Evolutionary conservation across 2,888 invertebrate genomes (phyloP), one percentile per base, ranked within the genome.

Genomic region (Tryphoninae sp.): DNA sequence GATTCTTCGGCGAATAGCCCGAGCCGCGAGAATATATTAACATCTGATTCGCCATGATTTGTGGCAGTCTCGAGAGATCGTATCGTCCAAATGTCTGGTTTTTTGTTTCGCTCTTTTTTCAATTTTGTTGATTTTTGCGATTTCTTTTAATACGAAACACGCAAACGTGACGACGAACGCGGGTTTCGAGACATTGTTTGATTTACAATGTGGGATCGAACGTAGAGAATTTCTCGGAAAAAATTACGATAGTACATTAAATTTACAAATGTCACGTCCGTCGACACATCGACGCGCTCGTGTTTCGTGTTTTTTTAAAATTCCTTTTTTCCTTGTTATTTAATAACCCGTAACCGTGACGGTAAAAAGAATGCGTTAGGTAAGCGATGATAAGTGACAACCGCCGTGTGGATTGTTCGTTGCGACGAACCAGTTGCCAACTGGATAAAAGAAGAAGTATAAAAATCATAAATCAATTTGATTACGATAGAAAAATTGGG

Each of bases 21-120:
- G 74, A 81, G 71, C 51, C 53, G 42, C 61, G 23, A 23, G 77
- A 82, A 82, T 81, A 76, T 49, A 82, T 82, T 82, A 77, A 78
- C 80, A 79, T 76, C 78, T 76, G 77, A 81, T 81, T 84, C 80
- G 64, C 76, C 71, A 74, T 83, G 81, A 84, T 84, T 81, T 83
- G 80, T 80, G 51, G 76, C 40, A 69, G 16, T 53, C 69, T 22
- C 74, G 22, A 45, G 65, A 19, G 64, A 83, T 68, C 77, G 77
- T 67, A 68, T 33, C 67, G 68, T 51, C 51, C 33, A 62, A 80
- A 71, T 65, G 65, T 78, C 69, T 71, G 42, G 26, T 59, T 62
- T 74, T 62, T 81, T 67, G 19, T 64, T 78, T 13, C n/a, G 11
- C 33, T 49, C 49, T 45, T 55, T 26, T 11, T 61, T 59, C n/a